Percentiles rank a stretch among this genome's conserved stretches.
These are phyloP conservation scores for Stegophylla sp. DNA, from an alignment of 2,888 invertebrate genomes.

Conservation along the genomic window DNA sequence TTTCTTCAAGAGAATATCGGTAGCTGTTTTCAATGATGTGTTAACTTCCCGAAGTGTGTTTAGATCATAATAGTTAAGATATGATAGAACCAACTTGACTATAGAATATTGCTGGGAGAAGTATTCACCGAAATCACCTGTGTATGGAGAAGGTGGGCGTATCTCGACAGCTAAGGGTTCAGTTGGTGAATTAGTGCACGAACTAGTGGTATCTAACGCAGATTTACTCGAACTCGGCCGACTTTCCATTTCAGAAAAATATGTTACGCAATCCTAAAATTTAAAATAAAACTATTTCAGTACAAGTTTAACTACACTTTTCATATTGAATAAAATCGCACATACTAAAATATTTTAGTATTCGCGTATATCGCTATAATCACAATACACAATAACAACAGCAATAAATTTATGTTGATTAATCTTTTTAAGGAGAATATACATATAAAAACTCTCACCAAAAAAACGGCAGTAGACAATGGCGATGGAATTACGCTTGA, in stretches of 20 bases:
- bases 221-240: neutral
- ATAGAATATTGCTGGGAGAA: slow-evolving; percentile 27
- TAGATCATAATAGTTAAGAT: slow-evolving; percentile 38
- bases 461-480: no score
- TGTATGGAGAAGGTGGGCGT: neutral
- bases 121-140: slow-evolving; percentile 33
- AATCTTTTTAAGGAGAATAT: no score
- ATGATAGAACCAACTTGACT: slow-evolving; percentile 19
- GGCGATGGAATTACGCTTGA: no score
- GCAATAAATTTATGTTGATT: no score
- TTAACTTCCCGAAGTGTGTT: slow-evolving; percentile 15
- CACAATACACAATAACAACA: no score
- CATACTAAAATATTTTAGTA: no score
- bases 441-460: no score
- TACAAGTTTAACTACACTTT: no score
- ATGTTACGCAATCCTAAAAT: neutral
- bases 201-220: neutral
- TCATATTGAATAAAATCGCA: no score
- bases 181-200: no score
- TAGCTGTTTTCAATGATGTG: neutral
- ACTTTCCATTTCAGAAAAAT: slow-evolving; percentile 4
- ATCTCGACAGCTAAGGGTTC: neutral
- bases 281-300: neutral
- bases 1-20: slow-evolving; percentile 22
- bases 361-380: no score